Base-by-base conservation (phyloP, 2,797 vertebrate species). In the Sebastes dallii region DNA sequence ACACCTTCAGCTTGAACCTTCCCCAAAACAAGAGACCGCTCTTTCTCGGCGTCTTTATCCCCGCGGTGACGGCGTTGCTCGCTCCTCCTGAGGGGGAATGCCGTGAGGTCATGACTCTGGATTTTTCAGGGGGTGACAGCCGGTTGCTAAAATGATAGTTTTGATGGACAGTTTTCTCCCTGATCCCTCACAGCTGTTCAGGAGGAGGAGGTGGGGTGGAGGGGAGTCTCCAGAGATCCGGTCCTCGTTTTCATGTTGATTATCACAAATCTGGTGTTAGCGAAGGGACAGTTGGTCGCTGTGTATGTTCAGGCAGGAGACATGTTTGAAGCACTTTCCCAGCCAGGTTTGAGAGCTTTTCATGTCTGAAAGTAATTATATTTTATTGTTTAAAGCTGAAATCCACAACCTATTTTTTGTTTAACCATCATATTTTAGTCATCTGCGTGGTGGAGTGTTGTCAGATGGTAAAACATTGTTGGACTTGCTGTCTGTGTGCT, bases 41-140 rank as follows among this genome's bases (percentile, higher is more conserved):
- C 80, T 20, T 69, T 18, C 56, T 34, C 76, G 79, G 65, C 81
- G 68, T 91, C 87, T 91, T 91, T 81, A 87, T 95, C 92, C 92
- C 73, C 29, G 52, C 50, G 68, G 82, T 90, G 91, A 82, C 29
- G 67, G 66, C 67, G 69, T 85, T 86, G 86, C 59, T 18, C 20
- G 72, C 84, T 81, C 83, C 82, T 90, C 91, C 83, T 80, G 24
- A 92, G 69, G 77, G 22, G 90, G 90, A 91, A 94, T 29, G 83
- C 82, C 83, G 72, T 1, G 13, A 89, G 92, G 92, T 91, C 79
- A 39, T 5, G 86, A 84, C 89, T 90, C 92, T 92, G 91, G 94
- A 95, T 96, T 95, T 93, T 86, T 86, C 34, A 1, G 10, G 36
- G n/a, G 34, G 84, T 86, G 94, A 95, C 88, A 88, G 90, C 94